Conservation (phyloP, 2,888 invertebrate species). For the Lasius platythorax region DNA sequence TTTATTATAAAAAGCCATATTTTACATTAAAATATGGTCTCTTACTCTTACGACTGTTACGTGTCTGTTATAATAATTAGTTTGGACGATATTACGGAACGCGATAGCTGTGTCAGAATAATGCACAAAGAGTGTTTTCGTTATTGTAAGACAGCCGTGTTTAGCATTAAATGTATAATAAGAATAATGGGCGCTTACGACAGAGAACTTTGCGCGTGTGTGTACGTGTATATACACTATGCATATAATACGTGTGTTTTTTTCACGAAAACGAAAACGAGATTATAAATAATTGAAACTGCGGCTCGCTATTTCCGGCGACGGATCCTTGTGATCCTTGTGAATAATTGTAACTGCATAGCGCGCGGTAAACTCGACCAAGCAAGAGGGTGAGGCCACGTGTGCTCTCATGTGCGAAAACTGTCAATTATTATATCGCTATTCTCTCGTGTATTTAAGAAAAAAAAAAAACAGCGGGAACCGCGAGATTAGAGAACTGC, state of each 20-base stretch:
- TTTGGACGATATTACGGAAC: background rate
- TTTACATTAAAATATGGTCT: background rate
- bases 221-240: constrained; percentile 2
- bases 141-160: background rate
- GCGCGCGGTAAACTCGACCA: constrained; percentile 44
- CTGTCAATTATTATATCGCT: constrained; percentile 68
- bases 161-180: background rate
- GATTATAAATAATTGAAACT: constrained; percentile 19
- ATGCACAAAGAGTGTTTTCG: background rate
- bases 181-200: constrained; percentile 2
- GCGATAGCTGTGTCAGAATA: background rate
- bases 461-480: background rate
- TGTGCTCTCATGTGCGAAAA: constrained; percentile 55
- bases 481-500: constrained; percentile 33
- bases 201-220: constrained; percentile 30
- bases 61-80: background rate
- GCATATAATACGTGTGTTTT: background rate
- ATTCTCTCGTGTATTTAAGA: constrained; percentile 36
- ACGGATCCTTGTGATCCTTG: constrained; percentile 72
- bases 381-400: background rate
- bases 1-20: background rate
- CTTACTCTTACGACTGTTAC: background rate
- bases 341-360: constrained; percentile 71
- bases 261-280: constrained; percentile 25
- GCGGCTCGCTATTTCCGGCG: constrained; percentile 3